phyloP scores from a whole-genome alignment of 1,140 invertebrate genomes.

The Pseudomyrmex sp. region DNA sequence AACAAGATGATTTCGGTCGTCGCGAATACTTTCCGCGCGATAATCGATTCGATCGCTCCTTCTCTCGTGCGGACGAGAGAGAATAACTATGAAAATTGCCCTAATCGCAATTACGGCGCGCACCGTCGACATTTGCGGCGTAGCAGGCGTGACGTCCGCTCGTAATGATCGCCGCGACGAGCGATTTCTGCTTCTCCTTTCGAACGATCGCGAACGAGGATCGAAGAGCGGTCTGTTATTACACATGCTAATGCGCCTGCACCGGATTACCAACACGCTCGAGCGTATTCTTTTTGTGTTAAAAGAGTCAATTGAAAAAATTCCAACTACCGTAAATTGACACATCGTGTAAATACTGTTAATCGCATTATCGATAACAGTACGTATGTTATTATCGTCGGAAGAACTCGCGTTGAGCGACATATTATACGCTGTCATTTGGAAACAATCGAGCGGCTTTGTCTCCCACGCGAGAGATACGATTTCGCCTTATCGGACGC shows the following conservation, averaged over 20 bases:
- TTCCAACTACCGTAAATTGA: no score
- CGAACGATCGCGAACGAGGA: slow-evolving; percentile 20
- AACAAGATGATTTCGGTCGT: slow-evolving; percentile 2
- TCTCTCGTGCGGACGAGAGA: not conserved
- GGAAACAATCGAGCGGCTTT: not conserved
- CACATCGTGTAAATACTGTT: no score
- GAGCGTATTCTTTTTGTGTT: not conserved
- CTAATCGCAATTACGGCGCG: slow-evolving; percentile 40
- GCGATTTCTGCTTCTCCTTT: slow-evolving; percentile 54
- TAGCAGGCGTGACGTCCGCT: slow-evolving; percentile 66
- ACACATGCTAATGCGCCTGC: not conserved
- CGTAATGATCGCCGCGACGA: slow-evolving; percentile 47
- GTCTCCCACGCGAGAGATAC: not conserved
- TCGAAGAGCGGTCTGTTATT: slow-evolving; percentile 58
- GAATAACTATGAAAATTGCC: slow-evolving; percentile 60
- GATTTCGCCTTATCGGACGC: not conserved
- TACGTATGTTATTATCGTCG: not conserved
- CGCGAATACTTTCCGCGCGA: slow-evolving; percentile 37
- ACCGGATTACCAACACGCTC: no score
- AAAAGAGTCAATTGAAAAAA: no score
- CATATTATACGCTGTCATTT: not conserved
- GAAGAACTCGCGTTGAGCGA: no score
- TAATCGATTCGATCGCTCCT: slow-evolving; percentile 40
- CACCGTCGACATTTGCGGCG: slow-evolving; percentile 53
- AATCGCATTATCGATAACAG: not conserved